Evolutionary conservation across 2,113 vertebrate species (phyloP), one percentile per base, ranked within the genome.

Genomic region (Leptodactylus fuscus): DNA sequence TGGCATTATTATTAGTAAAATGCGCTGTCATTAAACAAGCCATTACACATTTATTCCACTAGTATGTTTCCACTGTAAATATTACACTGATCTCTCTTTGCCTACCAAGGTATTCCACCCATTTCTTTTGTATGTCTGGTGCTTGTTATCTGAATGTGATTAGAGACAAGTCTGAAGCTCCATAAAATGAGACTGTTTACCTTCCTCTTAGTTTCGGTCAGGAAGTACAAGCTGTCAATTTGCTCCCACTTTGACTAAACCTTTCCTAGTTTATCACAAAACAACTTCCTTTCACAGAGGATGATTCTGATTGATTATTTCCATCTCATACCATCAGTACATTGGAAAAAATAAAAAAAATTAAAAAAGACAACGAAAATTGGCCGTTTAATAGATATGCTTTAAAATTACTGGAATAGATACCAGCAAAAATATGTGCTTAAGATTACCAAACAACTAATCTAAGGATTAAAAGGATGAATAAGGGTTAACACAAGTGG

Each of bases 201-300:
- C 6, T 62, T 55, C 53, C 62, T 46, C 18, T 51, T 36, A 51
- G 20, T 78, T 15, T 24, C 8, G 44, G 34, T 46, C 70, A 73
- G 70, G 70, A 73, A 73, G 70, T 24, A 44, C 36, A 71, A 12
- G 36, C 69, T 71, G 44, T 44, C 18, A 44, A 41, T 73, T 73
- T 44, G 38, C 70, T 24, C 38, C 10, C 24, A 41, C 22, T 73
- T 44, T 41, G 38, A 73, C 38, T 73, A 69, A 69, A 69, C 65
- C 65, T 69, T 69, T 69, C 65, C 38, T 46, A 46, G 20, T 46
- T 73, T 73, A 73, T 73, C 70, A 73, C 70, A 73, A 46, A 46
- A 73, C 46, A 73, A 73, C 70, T 73, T 73, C 70, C 70, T 73
- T 73, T 73, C 70, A 73, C 70, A 73, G 10, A 73, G 38, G 70